Base-by-base conservation (phyloP, 2,113 vertebrate species). In the Athene cunicularia region DNA sequence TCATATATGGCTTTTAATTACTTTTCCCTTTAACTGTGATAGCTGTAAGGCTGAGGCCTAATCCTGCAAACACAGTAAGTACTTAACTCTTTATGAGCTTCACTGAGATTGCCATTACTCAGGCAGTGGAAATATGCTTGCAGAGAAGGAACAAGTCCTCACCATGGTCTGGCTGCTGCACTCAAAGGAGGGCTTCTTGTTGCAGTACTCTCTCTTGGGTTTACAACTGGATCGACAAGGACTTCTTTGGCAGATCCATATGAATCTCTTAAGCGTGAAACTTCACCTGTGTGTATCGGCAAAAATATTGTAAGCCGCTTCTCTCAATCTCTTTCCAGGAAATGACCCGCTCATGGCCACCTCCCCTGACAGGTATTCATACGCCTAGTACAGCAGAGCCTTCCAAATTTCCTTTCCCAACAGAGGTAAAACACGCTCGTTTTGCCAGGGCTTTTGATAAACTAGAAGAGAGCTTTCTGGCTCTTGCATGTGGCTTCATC, bases 321-420 rank as follows among this genome's bases (percentile, higher is more conserved):
- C 41, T 76, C 71, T 94, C 75, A 37, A 96, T 95, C 93, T 79
- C 91, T 79, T 96, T 95, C 33, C 70, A 99, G 99, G 99, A 99
- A 98, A 99, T 99, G 99, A 99, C 99, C 73, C 99, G 99, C 55
- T 98, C 99, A 32, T 99, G 99, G 99, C 99, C 99, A 14, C 99
- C 99, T 84, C 99, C 99, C 67, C 92, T 99, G 97, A 99, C 99
- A 93, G 98, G 98, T 89, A 98, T 99, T 96, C 98, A 98, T 39
- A 99, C 99, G 0, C 99, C 99, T 24, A 98, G 98, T 83, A 98
- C 98, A 80, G 95, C 98, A 26, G 98, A 99, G 92, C 95, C 98
- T 55, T 97, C 98, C 87, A 99, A 98, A 93, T 98, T 99, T 95
- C 98, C 97, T 8, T 98, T 99, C 89, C 98, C 98, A 39, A 32